Evolutionary conservation across 2,888 invertebrate genomes (phyloP).

Genomic region (Crocallis elinguaria): DNA sequence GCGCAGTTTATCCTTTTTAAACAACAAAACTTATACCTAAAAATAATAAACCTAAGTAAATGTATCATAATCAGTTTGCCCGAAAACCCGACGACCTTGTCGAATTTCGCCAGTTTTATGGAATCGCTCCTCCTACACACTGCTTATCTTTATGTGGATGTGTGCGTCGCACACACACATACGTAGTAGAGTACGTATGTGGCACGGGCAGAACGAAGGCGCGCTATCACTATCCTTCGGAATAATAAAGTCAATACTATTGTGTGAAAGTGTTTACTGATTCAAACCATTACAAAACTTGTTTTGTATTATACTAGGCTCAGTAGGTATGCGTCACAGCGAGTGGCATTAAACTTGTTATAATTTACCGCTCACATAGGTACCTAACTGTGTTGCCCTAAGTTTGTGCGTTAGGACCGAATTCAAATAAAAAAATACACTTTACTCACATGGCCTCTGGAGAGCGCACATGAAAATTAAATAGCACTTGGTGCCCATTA

Average conservation of each 20-base stretch:
- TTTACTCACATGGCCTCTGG: no score
- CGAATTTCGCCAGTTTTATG: constrained; percentile 37
- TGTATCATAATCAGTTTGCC: constrained; percentile 16
- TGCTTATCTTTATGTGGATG: neutral
- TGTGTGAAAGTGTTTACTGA: constrained; percentile 24
- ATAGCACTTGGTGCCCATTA: no score
- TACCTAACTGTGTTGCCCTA: no score
- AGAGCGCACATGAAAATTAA: no score
- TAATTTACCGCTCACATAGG: neutral
- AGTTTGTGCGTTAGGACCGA: no score
- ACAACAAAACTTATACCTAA: no score
- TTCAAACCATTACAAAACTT: constrained; percentile 14
- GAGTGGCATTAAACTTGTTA: neutral
- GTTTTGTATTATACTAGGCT: constrained; percentile 7
- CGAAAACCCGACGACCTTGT: constrained; percentile 45
- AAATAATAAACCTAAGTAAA: neutral
- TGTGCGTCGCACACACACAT: neutral
- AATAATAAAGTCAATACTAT: constrained; percentile 17
- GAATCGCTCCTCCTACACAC: constrained; percentile 30
- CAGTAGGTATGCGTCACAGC: neutral
- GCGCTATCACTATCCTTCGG: constrained; percentile 7
- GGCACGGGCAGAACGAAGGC: constrained; percentile 1
- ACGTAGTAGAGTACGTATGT: neutral
- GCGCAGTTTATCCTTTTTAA: no score
- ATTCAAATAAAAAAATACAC: no score